Base-by-base conservation (phyloP, 1,140 invertebrate species). In the Catajapyx aquilonaris region DNA sequence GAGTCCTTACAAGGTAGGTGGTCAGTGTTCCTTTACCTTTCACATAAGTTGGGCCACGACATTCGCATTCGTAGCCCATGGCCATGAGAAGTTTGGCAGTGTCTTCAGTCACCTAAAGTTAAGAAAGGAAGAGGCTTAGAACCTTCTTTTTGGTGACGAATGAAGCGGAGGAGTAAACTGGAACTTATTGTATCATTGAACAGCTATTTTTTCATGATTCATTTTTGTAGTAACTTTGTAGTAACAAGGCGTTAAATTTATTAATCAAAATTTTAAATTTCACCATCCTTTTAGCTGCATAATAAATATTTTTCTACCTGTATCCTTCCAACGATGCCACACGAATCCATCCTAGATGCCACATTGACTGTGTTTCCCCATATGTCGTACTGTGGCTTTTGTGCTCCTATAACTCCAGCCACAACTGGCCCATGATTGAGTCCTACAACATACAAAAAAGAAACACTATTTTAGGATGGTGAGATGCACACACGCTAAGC, bases 281-380 rank as follows among this genome's bases (percentile, higher is more conserved):
- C n/a, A n/a, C n/a, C n/a, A n/a, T n/a, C n/a, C n/a, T n/a, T n/a
- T n/a, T n/a, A n/a, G n/a, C n/a, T n/a, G n/a, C n/a, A n/a, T 9
- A 7, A 23, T 59, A 15, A 45, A 43, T 11, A 50, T 49, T 11
- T 53, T 44, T 40, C 55, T 45, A 80, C 81, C 62, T 80, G 84
- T 50, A 80, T 71, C 20, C 71, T 65, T 18, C 84, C 81, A 67
- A 88, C 81, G 44, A 80, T 64, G 0, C 90, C 90, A 41, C 86
- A 91, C 44, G 85, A 90, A 53, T 95, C 90, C 90, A 96, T 96
- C 20, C 91, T 61, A 5, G 85, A 93, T 10, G 69, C 69, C 1
- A 96, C 87, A 55, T 97, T 96, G 1, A 96, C 91, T 0, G 90
- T 90, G 56, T 96, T 95, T 2, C 91, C 87, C 91, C 91, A 96